These are phyloP conservation scores for Enteromius treurensis DNA, from an alignment of 2,797 vertebrate genomes.

Conservation along the genomic window DNA sequence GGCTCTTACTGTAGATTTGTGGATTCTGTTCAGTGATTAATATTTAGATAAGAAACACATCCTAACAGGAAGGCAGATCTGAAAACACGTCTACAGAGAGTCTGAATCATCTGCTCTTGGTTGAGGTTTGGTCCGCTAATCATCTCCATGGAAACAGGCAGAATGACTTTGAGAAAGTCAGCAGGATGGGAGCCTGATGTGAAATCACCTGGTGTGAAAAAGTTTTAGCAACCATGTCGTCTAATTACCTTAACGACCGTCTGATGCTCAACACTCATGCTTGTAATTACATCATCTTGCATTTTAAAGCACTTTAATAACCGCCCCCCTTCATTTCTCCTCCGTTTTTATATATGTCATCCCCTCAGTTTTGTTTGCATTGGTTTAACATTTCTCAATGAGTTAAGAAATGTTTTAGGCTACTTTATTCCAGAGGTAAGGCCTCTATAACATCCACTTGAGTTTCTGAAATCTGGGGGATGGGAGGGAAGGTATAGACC, in stretches of 20 bases:
- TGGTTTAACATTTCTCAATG: slow-evolving; percentile 25
- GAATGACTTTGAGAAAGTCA: slow-evolving; percentile 53
- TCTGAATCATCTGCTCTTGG: slow-evolving; percentile 27
- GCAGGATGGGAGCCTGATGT: slow-evolving; percentile 42
- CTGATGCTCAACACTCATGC: slow-evolving; percentile 12
- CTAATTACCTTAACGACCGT: neutral
- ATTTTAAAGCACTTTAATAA: slow-evolving; percentile 38
- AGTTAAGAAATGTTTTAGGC: slow-evolving; percentile 22
- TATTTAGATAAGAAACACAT: slow-evolving; percentile 28
- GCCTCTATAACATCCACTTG: neutral
- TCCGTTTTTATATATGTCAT: slow-evolving; percentile 50
- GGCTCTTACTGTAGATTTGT: slow-evolving; percentile 26
- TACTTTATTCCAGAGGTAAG: neutral
- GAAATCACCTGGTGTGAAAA: slow-evolving; percentile 47
- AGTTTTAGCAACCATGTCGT: slow-evolving; percentile 20
- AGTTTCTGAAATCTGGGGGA: slow-evolving; percentile 39
- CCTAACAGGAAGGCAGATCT: slow-evolving; percentile 9
- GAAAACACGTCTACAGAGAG: slow-evolving; percentile 6
- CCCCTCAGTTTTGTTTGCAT: slow-evolving; percentile 30
- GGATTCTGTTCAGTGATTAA: neutral
- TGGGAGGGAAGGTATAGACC: slow-evolving; percentile 13
- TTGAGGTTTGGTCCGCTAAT: slow-evolving; percentile 43
- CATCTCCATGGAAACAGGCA: slow-evolving; percentile 49
- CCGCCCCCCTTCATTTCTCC: neutral
- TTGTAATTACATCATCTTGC: slow-evolving; percentile 38